Base-by-base conservation (phyloP, 2,797 vertebrate genomes). In the Pempheris klunzingeri region DNA sequence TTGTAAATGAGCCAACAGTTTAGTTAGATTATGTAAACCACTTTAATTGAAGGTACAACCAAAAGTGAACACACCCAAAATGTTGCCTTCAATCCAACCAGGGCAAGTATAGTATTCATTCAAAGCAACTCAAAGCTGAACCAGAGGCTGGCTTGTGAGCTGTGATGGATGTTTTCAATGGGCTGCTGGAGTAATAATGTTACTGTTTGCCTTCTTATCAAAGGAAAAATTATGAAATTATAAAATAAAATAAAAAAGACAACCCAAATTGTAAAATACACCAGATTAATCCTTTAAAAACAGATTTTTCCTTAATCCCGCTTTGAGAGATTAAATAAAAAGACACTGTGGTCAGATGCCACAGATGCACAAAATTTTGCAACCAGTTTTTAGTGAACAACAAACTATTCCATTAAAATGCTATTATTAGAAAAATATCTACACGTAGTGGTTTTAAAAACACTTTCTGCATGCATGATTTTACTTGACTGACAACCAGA, bases 1-100 rank as follows among this genome's bases (percentile, higher is more conserved):
- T 53, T 24, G 5, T 43, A 15, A 61, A 44, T 13, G 1, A 32
- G 20, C n/a, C 18, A 52, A 24, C 24, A 39, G 55, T 70, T 38
- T 59, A 4, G 7, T 11, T 6, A 22, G 12, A 36, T 38, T 46
- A 38, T 68, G 30, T 18, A 18, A 47, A 36, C 8, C 13, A 17
- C n/a, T 53, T 61, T 60, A n/a, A 43, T 60, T 20, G n/a, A 30
- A 44, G 2, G 15, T 44, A n/a, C 67, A 71, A 30, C 7, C 18
- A 50, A 68, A 62, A 47, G 41, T 36, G 38, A 41, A 36, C 30
- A 60, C 46, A 43, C 36, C 17, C 14, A 53, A 26, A 34, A 43
- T 59, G 17, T 22, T 50, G 22, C 22, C 46, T 59, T 44, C 58
- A 34, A 52, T 32, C 15, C 47, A 74, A n/a, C 4, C n/a, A 34